Conservation (phyloP, 2,797 vertebrate species). For the Aphelocoma californica region DNA sequence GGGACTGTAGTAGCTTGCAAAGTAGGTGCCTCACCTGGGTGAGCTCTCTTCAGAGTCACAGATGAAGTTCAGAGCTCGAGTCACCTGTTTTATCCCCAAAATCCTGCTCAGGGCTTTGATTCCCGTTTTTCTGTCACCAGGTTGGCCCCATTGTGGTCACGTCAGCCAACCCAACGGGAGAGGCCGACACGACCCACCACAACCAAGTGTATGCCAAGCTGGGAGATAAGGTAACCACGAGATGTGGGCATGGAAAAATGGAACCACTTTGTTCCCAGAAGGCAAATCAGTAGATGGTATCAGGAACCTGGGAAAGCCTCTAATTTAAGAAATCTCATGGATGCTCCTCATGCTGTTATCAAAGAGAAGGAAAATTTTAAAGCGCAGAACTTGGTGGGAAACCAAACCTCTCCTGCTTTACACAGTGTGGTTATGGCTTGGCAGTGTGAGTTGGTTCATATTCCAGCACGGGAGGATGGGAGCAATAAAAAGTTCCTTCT, state of each 20-base stretch:
- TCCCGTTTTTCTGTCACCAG: conserved; percentile 36
- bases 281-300: not conserved
- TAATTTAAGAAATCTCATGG: not conserved
- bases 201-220: conserved; percentile 91
- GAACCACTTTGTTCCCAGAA: not conserved
- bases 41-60: not conserved
- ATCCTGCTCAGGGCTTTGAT: not conserved
- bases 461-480: not conserved
- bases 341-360: fast-evolving
- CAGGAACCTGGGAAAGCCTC: not conserved
- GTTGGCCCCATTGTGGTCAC: conserved; percentile 90
- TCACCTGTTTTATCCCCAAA: not conserved
- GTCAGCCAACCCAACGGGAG: conserved; percentile 90
- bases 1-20: not conserved
- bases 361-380: not conserved
- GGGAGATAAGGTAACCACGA: conserved; percentile 80
- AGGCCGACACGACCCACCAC: conserved; percentile 92
- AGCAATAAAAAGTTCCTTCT: not conserved
- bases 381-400: not conserved
- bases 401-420: not conserved
- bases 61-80: not conserved
- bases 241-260: not conserved
- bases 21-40: not conserved
- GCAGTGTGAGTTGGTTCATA: fast-evolving
- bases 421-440: not conserved